Percentiles rank a stretch among this genome's conserved stretches.
These are phyloP conservation scores for Oppia nitens DNA, from an alignment of 1,140 invertebrate species.

Conservation along the genomic window DNA sequence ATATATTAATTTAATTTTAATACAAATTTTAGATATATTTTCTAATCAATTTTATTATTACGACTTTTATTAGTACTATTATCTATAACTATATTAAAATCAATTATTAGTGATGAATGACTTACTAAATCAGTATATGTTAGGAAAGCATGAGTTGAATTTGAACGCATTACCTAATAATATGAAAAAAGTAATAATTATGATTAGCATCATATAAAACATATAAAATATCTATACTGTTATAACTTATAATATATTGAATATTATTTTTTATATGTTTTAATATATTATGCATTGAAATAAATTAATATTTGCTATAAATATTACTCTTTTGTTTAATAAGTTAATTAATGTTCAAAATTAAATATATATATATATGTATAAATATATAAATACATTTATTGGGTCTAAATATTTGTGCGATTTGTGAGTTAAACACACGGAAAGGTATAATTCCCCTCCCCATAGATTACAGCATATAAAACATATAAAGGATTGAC, in stretches of 20 bases:
- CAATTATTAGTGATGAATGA: background rate
- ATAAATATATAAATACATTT: background rate
- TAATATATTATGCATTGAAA: no score
- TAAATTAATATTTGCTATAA: background rate
- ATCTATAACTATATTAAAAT: no score
- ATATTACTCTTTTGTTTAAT: background rate
- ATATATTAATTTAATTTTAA: no score
- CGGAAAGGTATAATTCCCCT: background rate
- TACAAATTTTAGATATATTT: no score
- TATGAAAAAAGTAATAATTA: background rate
- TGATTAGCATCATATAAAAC: background rate
- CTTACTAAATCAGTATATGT: conserved; percentile 16
- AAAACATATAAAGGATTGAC: background rate
- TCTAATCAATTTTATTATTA: no score
- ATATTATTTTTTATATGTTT: no score
- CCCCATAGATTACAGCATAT: background rate
- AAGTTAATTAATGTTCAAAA: background rate
- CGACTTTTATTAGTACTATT: no score
- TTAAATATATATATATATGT: background rate
- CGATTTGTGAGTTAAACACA: background rate
- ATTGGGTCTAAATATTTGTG: background rate
- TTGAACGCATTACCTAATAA: conserved; percentile 19
- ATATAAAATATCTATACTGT: background rate
- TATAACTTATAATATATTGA: background rate
- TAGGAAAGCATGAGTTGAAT: conserved; percentile 21